These are phyloP conservation scores for Jacana jacana DNA, from an alignment of 2,113 vertebrate species.

Conservation along the genomic window DNA sequence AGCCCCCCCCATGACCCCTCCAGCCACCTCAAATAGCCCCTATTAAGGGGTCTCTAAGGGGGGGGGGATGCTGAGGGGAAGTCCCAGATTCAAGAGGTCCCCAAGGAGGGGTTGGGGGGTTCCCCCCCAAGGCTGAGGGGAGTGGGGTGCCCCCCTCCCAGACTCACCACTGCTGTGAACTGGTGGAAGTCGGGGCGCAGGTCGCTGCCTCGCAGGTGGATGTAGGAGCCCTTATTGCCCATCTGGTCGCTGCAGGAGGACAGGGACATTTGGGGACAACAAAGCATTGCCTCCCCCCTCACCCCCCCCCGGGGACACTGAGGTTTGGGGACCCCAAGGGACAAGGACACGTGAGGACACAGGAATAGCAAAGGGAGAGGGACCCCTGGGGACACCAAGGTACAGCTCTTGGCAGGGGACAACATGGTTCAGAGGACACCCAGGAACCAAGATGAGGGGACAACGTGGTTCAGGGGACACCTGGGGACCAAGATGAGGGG, in stretches of 20 bases:
- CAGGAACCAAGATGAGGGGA: neutral
- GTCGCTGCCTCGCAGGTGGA: slow-evolving; percentile 92
- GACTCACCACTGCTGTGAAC: slow-evolving; percentile 96
- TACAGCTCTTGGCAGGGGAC: neutral
- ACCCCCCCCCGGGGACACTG: too few relatives aligned
- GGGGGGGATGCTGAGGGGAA: too few relatives aligned
- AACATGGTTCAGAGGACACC: neutral
- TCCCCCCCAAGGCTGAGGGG: neutral
- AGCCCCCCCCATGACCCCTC: too few relatives aligned
- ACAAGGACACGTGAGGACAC: neutral
- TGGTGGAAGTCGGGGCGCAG: slow-evolving; percentile 94
- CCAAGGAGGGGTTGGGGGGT: too few relatives aligned
- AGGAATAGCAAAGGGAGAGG: neutral
- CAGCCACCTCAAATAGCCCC: too few relatives aligned
- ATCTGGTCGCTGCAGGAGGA: slow-evolving; percentile 86
- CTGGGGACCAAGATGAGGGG: neutral
- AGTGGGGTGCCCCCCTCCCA: neutral
- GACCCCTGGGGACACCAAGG: neutral
- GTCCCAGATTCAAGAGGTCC: neutral
- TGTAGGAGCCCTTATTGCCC: slow-evolving; percentile 95
- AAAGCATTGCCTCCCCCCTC: too few relatives aligned
- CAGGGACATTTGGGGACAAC: neutral
- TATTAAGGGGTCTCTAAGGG: neutral
- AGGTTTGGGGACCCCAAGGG: too few relatives aligned
- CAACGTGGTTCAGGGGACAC: neutral